These are phyloP conservation scores for Heteromormyrus szaboi DNA, from an alignment of 2,797 vertebrate species.

Conservation along the genomic window DNA sequence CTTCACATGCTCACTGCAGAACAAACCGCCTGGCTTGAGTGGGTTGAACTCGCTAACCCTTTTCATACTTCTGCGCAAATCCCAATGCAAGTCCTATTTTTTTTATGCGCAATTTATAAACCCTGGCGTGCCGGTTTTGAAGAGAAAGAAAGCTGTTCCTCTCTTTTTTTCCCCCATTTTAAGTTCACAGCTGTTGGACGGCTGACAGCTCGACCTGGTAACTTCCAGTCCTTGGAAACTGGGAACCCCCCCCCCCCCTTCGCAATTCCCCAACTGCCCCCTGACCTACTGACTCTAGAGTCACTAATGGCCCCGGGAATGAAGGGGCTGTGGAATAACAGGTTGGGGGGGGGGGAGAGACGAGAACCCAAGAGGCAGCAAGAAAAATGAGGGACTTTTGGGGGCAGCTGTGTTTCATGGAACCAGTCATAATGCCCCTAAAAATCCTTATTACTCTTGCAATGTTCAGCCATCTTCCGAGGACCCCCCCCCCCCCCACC, in stretches of 20 bases:
- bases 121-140: conserved; percentile 30
- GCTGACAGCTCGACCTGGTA: conserved; percentile 30
- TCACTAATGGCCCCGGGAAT: not conserved
- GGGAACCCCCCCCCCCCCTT: not conserved
- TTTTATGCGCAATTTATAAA: conserved; percentile 41
- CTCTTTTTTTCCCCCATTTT: conserved; percentile 26
- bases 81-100: conserved; percentile 24
- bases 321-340: conserved; percentile 10
- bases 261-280: not conserved
- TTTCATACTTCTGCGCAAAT: conserved; percentile 29
- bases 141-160: conserved; percentile 25
- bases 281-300: not conserved
- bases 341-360: not conserved
- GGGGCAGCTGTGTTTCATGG: conserved; percentile 99
- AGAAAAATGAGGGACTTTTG: conserved; percentile 99
- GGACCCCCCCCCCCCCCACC: not conserved
- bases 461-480: conserved; percentile 65
- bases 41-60: conserved; percentile 41
- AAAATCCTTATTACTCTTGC: conserved; percentile 99
- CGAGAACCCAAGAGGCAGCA: conserved; percentile 69
- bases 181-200: conserved; percentile 31
- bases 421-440: conserved; percentile 99
- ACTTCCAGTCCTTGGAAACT: not conserved
- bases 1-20: too few relatives aligned
- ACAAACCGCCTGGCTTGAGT: not conserved